These are phyloP conservation scores for Drosophila sulfurigaster DNA, from an alignment of 1,140 invertebrate species.

Conservation along the genomic window DNA sequence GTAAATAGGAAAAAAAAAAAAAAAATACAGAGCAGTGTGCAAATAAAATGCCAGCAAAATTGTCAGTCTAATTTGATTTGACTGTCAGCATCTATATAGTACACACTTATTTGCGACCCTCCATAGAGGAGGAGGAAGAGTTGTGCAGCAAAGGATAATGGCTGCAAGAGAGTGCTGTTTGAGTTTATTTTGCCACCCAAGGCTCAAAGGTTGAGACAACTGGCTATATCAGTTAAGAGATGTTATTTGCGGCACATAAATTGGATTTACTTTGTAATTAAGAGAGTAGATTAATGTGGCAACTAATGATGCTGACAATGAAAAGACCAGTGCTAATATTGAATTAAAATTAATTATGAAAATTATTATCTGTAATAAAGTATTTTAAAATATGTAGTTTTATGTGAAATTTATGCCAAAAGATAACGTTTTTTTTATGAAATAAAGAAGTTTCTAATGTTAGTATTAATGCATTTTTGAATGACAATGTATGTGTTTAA, in stretches of 20 bases:
- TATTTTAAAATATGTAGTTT: too few relatives aligned
- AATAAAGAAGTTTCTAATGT: too few relatives aligned
- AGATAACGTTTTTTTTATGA: too few relatives aligned
- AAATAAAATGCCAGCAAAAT: conserved; percentile 51
- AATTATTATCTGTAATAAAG: too few relatives aligned
- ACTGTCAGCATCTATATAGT: conserved; percentile 16
- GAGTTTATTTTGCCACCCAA: conserved; percentile 12
- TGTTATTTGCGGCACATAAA: neutral
- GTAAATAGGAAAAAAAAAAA: conserved; percentile 17
- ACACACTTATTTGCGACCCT: conserved; percentile 47
- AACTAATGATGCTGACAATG: neutral
- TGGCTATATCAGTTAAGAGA: neutral
- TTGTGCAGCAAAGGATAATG: neutral
- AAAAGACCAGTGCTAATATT: neutral
- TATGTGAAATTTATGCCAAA: too few relatives aligned
- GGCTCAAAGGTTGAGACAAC: neutral
- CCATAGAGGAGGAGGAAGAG: neutral
- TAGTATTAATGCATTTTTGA: too few relatives aligned
- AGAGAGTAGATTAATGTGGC: neutral
- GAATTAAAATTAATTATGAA: too few relatives aligned
- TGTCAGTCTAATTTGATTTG: conserved; percentile 73
- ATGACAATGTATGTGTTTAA: too few relatives aligned
- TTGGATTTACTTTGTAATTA: neutral
- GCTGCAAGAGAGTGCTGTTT: conserved; percentile 4
- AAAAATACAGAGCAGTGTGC: conserved; percentile 5